Percentiles rank a stretch among this genome's conserved stretches.
Evolutionary conservation across 1,140 invertebrate species (phyloP).

Genomic region (Drosophila sturtevanti): DNA sequence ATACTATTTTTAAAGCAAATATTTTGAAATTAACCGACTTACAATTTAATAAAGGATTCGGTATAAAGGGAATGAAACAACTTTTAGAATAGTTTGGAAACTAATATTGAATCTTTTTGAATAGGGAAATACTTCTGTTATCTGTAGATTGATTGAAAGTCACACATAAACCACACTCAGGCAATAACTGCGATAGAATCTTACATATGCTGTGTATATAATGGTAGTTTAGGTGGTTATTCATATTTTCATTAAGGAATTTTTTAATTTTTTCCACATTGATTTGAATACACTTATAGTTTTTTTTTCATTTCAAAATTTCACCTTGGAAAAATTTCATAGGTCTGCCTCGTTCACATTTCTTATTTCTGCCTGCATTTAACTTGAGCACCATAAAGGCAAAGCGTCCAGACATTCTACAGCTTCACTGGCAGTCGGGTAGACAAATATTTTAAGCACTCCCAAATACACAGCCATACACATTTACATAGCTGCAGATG

Average conservation of each 20-base stretch:
- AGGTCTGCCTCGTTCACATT: not conserved
- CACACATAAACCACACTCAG: too few species aligned
- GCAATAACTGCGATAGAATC: too few species aligned
- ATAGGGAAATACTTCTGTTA: too few species aligned
- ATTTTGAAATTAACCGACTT: too few species aligned
- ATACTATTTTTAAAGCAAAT: too few species aligned
- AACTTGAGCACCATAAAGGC: conserved; percentile 48
- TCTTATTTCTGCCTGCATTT: conserved; percentile 35
- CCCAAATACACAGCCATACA: conserved; percentile 13
- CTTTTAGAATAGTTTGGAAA: too few species aligned
- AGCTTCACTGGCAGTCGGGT: conserved; percentile 31
- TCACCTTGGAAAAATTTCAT: not conserved
- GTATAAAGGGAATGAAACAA: too few species aligned
- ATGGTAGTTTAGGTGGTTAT: not conserved
- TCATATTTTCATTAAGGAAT: not conserved
- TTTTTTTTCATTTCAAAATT: not conserved
- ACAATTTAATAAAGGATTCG: too few species aligned
- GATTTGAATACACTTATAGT: not conserved
- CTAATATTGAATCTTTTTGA: too few species aligned
- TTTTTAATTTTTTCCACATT: conserved; percentile 1
- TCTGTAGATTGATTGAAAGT: too few species aligned
- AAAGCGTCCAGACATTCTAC: conserved; percentile 39
- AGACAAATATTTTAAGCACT: conserved; percentile 77
- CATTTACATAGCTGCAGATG: conserved; percentile 1
- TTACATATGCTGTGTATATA: too few species aligned